phyloP scores from a whole-genome alignment of 2,113 vertebrate genomes.

The Marcusenius ussheri region DNA sequence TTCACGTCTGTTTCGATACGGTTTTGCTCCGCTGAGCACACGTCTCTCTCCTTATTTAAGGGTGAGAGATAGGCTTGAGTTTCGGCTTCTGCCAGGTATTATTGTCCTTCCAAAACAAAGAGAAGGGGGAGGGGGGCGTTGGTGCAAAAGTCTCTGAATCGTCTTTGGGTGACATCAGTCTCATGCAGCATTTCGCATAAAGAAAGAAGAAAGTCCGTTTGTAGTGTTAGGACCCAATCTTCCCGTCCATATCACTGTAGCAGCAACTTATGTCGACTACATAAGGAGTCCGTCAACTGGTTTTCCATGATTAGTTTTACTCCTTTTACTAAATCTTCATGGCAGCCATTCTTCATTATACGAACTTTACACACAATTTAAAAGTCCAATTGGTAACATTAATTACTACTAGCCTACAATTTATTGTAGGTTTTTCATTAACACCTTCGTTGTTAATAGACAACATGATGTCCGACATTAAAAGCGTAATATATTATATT shows the following conservation, averaged over 20 bases:
- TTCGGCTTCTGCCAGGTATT: slow-evolving; percentile 56
- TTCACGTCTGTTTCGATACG: slow-evolving; percentile 3
- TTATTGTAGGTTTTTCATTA: not conserved
- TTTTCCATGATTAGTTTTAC: not conserved
- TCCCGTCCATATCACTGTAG: slow-evolving; percentile 35
- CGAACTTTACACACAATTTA: not conserved
- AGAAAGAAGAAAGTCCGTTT: slow-evolving; percentile 41
- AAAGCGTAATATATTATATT: slow-evolving; percentile 86
- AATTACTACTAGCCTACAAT: slow-evolving; percentile 1
- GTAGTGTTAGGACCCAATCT: slow-evolving; percentile 30
- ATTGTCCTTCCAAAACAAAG: slow-evolving; percentile 52
- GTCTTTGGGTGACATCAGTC: slow-evolving; percentile 35
- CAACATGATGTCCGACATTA: slow-evolving; percentile 25
- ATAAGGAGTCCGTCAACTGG: slow-evolving; percentile 5
- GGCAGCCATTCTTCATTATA: slow-evolving; percentile 9
- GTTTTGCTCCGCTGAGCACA: slow-evolving; percentile 34
- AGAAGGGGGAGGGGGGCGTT: slow-evolving; percentile 43
- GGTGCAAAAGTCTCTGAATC: slow-evolving; percentile 38
- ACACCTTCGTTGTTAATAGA: slow-evolving; percentile 20
- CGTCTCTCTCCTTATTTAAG: slow-evolving; percentile 37
- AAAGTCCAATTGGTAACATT: slow-evolving; percentile 10
- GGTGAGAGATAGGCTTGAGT: slow-evolving; percentile 59
- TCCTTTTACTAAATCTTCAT: not conserved
- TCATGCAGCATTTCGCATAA: slow-evolving; percentile 32
- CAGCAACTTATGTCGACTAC: slow-evolving; percentile 41